Evolutionary conservation across 2,113 vertebrate genomes (phyloP).

Genomic region (Megaceryle torquata): DNA sequence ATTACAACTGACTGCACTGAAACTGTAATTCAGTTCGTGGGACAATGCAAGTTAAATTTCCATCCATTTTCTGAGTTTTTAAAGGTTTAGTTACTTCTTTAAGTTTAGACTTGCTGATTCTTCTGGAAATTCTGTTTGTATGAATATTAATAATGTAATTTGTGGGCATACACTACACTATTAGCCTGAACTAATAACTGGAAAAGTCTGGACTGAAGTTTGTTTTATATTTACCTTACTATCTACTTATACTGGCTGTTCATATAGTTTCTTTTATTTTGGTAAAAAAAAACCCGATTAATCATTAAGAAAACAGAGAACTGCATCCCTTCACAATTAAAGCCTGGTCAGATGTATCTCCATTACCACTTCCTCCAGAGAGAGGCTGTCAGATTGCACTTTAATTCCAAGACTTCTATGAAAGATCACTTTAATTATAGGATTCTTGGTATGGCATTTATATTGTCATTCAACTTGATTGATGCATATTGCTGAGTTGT

Average conservation of each 20-base stretch:
- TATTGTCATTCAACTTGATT: slow-evolving; percentile 62
- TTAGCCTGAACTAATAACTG: not conserved
- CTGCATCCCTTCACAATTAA: not conserved
- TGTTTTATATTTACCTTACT: not conserved
- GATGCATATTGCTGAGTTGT: slow-evolving; percentile 60
- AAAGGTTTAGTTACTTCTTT: not conserved
- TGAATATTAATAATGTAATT: not conserved
- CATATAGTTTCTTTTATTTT: not conserved
- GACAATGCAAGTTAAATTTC: not conserved
- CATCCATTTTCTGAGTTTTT: not conserved
- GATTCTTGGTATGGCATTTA: slow-evolving; percentile 45
- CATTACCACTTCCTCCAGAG: slow-evolving; percentile 18
- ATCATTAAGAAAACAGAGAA: not conserved
- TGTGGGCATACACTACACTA: not conserved
- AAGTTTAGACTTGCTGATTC: not conserved
- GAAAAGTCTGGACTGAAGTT: not conserved
- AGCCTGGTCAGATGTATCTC: not conserved
- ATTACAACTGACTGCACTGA: not conserved
- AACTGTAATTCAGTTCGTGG: not conserved
- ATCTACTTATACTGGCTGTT: not conserved
- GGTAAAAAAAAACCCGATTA: not conserved
- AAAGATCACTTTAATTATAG: slow-evolving; percentile 68
- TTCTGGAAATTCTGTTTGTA: not conserved
- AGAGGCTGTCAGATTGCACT: slow-evolving; percentile 30
- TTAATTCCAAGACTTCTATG: slow-evolving; percentile 51